Base-by-base conservation (phyloP, 2,113 vertebrate species). In the Oreochromis aureus region DNA sequence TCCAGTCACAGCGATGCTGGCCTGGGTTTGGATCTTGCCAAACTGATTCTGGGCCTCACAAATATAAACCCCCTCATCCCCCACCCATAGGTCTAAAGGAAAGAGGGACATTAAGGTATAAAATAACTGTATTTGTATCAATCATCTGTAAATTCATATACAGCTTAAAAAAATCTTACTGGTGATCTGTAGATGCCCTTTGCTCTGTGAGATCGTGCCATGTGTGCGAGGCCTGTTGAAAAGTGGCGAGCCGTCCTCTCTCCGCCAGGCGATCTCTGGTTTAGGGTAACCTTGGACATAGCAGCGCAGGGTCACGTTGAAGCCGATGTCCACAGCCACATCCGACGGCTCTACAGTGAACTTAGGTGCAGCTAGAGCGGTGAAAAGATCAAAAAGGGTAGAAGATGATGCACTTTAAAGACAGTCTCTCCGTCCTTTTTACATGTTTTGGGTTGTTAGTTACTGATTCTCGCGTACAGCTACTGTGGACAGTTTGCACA, bases 21-120 rank as follows among this genome's bases (percentile, higher is more conserved):
- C 96, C 78, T 93, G 94, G 2, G 97, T 95, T 86, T 97, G 96
- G 91, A 99, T 97, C 91, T 91, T 98, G 10, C 99, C 99, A 96
- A 99, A 99, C 83, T 97, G 97, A 91, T 99, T 99, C 90, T 97
- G 97, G 84, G 98, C 98, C 93, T 99, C 98, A 96, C 98, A 99
- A 32, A 98, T 30, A 0, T 99, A 99, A 7, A 95, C 95, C 4
- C 95, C 97, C 84, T 98, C 97, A 95, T 99, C 98, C 27, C 94
- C 98, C 80, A 99, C 96, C 98, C 98, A 99, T 34, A 99, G 90
- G 86, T 97, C 99, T 99, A 86, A 89, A 10, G 73, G n/a, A 61
- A n/a, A 83, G 22, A 76, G 6, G 7, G 10, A 71, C 18, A 76
- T 30, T 80, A 15, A 78, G 27, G 48, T 1, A 2, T 56, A 7